Base-by-base conservation (phyloP, 2,797 vertebrate genomes). In the Cercopithecus mitis region DNA sequence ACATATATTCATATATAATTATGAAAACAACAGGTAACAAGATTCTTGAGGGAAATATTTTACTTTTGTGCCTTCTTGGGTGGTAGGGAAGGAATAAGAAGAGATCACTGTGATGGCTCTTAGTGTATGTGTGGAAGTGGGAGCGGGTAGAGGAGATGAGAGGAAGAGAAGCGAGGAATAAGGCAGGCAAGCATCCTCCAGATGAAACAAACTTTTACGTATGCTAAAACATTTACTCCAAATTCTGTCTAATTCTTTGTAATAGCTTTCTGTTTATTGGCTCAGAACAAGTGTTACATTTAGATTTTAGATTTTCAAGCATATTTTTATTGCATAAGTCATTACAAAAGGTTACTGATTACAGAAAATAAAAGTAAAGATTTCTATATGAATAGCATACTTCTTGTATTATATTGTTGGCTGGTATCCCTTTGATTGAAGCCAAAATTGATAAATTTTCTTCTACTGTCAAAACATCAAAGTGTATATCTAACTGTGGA, bases 401-500 rank as follows among this genome's bases (percentile, higher is more conserved):
- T 99, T 99, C 99, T 5, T 99, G 98, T 27, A 99, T 98, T 82
- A 99, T 88, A 95, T 99, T 98, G 4, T 98, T 98, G 1, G 99
- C 98, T 14, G 98, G 98, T 97, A 99, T 99, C 82, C 99, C 99
- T 98, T 99, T 99, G 95, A 99, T 99, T 73, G 99, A 99, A 9
- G 99, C 99, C 39, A 99, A 99, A 80, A 99, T 99, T 97, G 99
- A 99, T 82, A 99, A 99, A 97, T 99, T 99, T 94, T 99, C 99
- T 98, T 99, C 99, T 96, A 99, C 99, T 0, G 99, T 99, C 9
- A 99, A 93, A 24, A 99, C 99, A 47, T 99, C 99, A 0, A 99
- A 99, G 98, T 99, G 99, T 93, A 99, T 99, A 98, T 99, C 99
- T 39, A 99, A 99, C 98, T 99, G 99, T 25, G 99, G 99, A 89